Evolutionary conservation across 2,113 vertebrate species (phyloP), one percentile per base, ranked within the genome.

Genomic region (Carassius auratus): DNA sequence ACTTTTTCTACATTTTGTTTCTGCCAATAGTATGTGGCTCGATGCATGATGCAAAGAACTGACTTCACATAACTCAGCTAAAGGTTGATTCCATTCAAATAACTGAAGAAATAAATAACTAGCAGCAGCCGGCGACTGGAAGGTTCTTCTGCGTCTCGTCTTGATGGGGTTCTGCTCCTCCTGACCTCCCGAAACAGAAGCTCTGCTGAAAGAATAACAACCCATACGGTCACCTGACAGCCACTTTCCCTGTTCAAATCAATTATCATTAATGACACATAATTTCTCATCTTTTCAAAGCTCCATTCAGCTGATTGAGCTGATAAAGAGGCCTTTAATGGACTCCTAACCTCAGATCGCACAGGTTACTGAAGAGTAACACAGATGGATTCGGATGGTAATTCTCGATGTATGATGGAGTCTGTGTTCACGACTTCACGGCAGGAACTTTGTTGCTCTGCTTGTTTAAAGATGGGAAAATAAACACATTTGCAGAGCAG

Each of bases 131-230:
- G 9, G 38, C 0, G 71, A 85, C 87, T 85, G 87, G 85, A 96
- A 98, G 96, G 96, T 97, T 97, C 90, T 94, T 94, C 90, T 97
- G 93, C 55, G 93, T 95, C 87, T 90, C 87, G 92, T 93, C 92
- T 92, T 96, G 93, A 95, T 94, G 92, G 93, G 90, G 91, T 90
- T 94, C 93, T 96, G 90, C 90, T 95, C 89, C 89, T 95, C 90
- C 92, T 95, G 93, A 96, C 91, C 90, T 94, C 87, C 93, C 92
- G 94, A 91, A 90, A 91, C 93, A 95, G 90, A 83, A 94, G 90
- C 84, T 96, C 96, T 98, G 93, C 57, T 86, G 90, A 88, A 87
- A 78, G 91, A 88, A 84, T 33, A 96, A 96, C 95, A 95, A 93
- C 93, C 93, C 30, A 74, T 73, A 83, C 8, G 93, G 89, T 93